Conservation (phyloP, 2,113 vertebrate species). For the Pachyramphus minor region DNA sequence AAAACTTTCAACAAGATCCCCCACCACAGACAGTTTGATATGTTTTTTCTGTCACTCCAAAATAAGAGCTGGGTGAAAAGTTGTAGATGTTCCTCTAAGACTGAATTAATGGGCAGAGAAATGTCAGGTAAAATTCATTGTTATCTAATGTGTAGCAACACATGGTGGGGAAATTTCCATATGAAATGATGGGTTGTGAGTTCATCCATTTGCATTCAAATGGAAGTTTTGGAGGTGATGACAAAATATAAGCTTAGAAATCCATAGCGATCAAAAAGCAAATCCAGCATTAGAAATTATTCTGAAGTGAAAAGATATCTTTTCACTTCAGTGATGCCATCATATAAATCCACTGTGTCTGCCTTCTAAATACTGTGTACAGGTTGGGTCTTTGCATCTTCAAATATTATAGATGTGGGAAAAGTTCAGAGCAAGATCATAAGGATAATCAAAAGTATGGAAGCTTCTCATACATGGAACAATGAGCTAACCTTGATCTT, state of each 20-base stretch:
- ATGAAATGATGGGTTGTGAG: not conserved
- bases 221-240: not conserved
- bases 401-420: not conserved
- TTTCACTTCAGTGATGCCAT: too few species aligned
- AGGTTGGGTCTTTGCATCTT: not conserved
- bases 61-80: not conserved
- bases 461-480: not conserved
- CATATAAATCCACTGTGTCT: not conserved
- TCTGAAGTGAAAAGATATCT: too few species aligned
- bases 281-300: not conserved
- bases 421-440: not conserved
- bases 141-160: not conserved
- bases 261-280: not conserved
- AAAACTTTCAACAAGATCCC: not conserved
- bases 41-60: not conserved
- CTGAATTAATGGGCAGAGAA: not conserved
- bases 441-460: not conserved
- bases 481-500: not conserved
- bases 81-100: not conserved
- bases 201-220: not conserved
- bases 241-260: not conserved
- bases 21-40: not conserved
- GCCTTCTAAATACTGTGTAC: not conserved
- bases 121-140: not conserved
- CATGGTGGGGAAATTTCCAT: not conserved